Evolutionary conservation across 1,140 invertebrate species (phyloP).

Genomic region (Drosophila biarmipes): DNA sequence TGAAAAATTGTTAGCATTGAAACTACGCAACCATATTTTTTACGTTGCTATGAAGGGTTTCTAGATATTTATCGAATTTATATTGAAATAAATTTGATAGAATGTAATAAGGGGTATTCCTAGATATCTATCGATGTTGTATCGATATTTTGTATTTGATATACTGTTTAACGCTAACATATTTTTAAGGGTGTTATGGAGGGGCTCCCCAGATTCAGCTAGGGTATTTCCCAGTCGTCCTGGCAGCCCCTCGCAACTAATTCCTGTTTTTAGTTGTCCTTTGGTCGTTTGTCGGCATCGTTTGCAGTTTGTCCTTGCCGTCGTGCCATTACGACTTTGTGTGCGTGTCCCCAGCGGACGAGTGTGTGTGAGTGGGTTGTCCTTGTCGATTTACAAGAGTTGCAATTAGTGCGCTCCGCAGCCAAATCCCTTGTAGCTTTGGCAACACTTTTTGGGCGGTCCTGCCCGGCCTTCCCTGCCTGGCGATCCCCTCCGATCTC

Average conservation of each 20-base stretch:
- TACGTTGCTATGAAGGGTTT: no score
- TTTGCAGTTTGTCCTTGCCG: constrained; percentile 63
- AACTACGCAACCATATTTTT: no score
- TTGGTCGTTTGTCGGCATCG: constrained; percentile 56
- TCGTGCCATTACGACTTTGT: constrained; percentile 71
- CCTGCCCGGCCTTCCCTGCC: background rate
- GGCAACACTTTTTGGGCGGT: constrained; percentile 54
- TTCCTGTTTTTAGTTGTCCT: constrained; percentile 53
- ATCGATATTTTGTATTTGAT: no score
- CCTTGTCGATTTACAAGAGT: constrained; percentile 81
- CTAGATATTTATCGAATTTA: no score
- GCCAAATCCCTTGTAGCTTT: constrained; percentile 73
- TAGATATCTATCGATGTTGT: no score
- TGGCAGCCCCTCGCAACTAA: background rate
- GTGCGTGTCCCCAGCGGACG: constrained; percentile 34
- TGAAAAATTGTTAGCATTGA: no score
- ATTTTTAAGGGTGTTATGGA: no score
- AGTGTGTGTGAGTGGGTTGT: constrained; percentile 40
- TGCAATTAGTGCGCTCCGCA: constrained; percentile 76
- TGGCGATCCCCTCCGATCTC: constrained; percentile 21
- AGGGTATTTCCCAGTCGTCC: constrained; percentile 12
- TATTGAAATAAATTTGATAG: no score
- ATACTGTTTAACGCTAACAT: no score
- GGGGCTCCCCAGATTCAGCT: no score
- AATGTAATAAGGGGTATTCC: no score